Percentiles rank a stretch among this genome's conserved stretches.
These are phyloP conservation scores for Smithornis capensis DNA, from an alignment of 2,113 vertebrate genomes.

Conservation along the genomic window DNA sequence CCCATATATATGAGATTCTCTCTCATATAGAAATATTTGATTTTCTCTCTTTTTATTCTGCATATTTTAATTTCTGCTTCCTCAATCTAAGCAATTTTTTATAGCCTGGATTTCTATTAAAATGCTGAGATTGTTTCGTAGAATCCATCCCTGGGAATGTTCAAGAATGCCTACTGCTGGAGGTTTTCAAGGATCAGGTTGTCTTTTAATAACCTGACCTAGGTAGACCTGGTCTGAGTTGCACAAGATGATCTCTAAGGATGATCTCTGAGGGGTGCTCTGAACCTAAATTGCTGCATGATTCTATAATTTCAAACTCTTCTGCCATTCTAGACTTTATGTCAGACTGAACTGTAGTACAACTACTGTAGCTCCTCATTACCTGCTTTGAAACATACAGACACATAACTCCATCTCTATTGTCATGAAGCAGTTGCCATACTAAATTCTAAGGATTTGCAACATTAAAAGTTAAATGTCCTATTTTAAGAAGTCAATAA, in stretches of 20 bases:
- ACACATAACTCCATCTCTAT: neutral
- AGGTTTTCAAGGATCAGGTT: neutral
- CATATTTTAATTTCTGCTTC: neutral
- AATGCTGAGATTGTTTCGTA: neutral
- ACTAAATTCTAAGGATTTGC: neutral
- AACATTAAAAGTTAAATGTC: neutral
- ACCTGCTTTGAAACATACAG: neutral
- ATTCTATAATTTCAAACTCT: neutral
- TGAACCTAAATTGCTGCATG: neutral
- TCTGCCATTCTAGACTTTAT: neutral
- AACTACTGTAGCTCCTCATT: neutral
- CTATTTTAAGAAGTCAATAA: neutral
- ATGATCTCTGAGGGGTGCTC: neutral
- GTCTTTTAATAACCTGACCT: neutral
- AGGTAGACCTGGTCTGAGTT: neutral
- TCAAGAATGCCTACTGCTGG: neutral
- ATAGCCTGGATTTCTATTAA: neutral
- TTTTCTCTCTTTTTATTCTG: neutral
- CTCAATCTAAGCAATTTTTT: neutral
- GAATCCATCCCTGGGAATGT: neutral
- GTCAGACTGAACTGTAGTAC: neutral
- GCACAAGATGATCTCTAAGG: neutral
- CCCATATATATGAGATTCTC: neutral
- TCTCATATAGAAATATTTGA: neutral
- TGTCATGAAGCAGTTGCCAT: neutral